A percentile compares a stretch with the other conserved stretches of the same genome.
Evolutionary conservation across 2,113 vertebrate genomes (phyloP).

Genomic region (Noturus placidus): DNA sequence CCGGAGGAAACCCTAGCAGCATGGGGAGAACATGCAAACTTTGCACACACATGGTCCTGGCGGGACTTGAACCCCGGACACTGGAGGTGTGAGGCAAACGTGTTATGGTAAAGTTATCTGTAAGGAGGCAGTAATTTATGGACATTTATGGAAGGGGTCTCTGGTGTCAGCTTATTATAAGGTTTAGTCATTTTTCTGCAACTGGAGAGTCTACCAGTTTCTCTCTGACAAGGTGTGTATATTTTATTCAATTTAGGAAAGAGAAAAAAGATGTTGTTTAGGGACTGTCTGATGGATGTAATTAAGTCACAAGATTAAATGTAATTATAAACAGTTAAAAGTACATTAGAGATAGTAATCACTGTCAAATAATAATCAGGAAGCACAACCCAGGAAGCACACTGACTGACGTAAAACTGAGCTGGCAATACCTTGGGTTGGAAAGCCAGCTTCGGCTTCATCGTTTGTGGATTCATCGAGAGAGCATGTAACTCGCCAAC

Average conservation of each 20-base stretch:
- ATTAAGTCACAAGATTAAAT: background rate
- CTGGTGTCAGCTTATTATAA: background rate
- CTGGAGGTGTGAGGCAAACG: too few relatives aligned
- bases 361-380: too few relatives aligned
- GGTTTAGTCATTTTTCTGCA: background rate
- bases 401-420: too few relatives aligned
- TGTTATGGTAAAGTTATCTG: background rate
- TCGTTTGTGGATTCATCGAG: too few relatives aligned
- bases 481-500: too few relatives aligned
- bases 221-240: background rate
- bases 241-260: background rate
- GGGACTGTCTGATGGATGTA: background rate
- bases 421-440: too few relatives aligned
- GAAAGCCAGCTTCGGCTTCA: too few relatives aligned
- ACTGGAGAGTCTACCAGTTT: background rate
- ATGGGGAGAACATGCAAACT: too few relatives aligned
- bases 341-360: background rate
- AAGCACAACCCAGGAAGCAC: too few relatives aligned
- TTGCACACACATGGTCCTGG: too few relatives aligned
- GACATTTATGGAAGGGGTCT: background rate
- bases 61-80: too few relatives aligned
- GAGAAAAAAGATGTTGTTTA: background rate
- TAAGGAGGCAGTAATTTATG: background rate
- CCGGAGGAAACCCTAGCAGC: too few relatives aligned
- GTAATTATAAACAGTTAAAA: background rate